Base-by-base conservation (phyloP, 2,797 vertebrate genomes). In the Coregonus suidteri region DNA sequence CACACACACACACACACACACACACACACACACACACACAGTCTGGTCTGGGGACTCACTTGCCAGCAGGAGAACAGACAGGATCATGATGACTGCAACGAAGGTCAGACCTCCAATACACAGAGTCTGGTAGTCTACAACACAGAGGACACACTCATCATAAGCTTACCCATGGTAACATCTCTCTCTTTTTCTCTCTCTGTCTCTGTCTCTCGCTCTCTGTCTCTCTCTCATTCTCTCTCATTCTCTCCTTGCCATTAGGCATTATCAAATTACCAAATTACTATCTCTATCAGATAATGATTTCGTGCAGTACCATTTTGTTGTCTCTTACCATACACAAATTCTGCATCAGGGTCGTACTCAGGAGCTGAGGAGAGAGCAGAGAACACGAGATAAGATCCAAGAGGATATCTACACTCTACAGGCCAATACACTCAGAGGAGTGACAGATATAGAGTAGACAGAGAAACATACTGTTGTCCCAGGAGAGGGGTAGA, bases 111-210 rank as follows among this genome's bases (percentile, higher is more conserved):
- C 94, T 65, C 87, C 90, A 14, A 93, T 59, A 35, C 93, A 87
- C 37, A 95, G 91, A 31, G 81, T 94, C 11, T 93, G 0, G 75
- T 95, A 95, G 82, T 95, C 94, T 95, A 78, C 16, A 89, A 89
- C 30, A 71, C 31, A 62, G 9, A 71, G 4, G 31, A 37, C 73
- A 62, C 73, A 72, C 54, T 31, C 62, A 82, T 41, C 15, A 70
- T 2, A 62, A 56, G 51, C 54, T 31, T 53, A 82, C 41, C 14
- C 13, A 67, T 54, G 67, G 30, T 2, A 66, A 30, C 5, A n/a
- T n/a, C 56, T 18, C 34, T 53, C 25, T n/a, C 2, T 53, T 15
- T 54, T 11, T 14, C 15, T 54, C 13, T 25, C 4, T 11, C 41
- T 25, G 18, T 51, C 41, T 71, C 69, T 67, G 20, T 67, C 65